phyloP scores from a whole-genome alignment of 2,113 vertebrate species.

The Dromaius novaehollandiae region DNA sequence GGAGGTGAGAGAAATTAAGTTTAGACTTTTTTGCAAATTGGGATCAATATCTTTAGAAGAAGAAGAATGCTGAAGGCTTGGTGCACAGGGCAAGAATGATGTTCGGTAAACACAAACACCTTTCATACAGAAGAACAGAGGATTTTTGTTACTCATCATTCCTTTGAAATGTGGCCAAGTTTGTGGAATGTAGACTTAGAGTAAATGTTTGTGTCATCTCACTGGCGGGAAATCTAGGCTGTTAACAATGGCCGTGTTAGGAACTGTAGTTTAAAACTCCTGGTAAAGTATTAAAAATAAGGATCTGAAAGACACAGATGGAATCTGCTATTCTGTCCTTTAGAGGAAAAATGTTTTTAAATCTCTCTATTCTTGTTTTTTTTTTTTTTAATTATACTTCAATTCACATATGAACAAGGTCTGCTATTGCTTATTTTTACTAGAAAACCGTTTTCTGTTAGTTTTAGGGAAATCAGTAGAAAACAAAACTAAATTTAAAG shows the following conservation, averaged over 20 bases:
- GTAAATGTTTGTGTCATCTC: constrained; percentile 72
- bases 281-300: constrained; percentile 55
- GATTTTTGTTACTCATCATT: constrained; percentile 64
- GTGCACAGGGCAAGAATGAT: constrained; percentile 47
- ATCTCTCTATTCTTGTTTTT: background rate
- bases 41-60: constrained; percentile 39
- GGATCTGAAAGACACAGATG: constrained; percentile 15
- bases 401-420: background rate
- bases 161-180: constrained; percentile 71
- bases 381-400: background rate
- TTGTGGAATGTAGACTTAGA: constrained; percentile 60
- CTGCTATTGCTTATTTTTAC: constrained; percentile 5
- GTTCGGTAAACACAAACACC: constrained; percentile 55
- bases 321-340: constrained; percentile 24
- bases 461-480: constrained; percentile 23
- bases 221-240: constrained; percentile 51
- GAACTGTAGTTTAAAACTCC: constrained; percentile 32
- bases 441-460: constrained; percentile 33
- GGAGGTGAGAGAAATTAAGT: constrained; percentile 22
- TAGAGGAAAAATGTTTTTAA: background rate
- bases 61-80: background rate
- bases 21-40: background rate
- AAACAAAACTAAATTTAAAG: constrained; percentile 13
- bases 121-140: constrained; percentile 63
- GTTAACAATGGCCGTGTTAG: constrained; percentile 37